Evolutionary conservation across 53 echinoderm and acorn worm genomes (phyloP).

Genomic region (Apostichopus leukothele): DNA sequence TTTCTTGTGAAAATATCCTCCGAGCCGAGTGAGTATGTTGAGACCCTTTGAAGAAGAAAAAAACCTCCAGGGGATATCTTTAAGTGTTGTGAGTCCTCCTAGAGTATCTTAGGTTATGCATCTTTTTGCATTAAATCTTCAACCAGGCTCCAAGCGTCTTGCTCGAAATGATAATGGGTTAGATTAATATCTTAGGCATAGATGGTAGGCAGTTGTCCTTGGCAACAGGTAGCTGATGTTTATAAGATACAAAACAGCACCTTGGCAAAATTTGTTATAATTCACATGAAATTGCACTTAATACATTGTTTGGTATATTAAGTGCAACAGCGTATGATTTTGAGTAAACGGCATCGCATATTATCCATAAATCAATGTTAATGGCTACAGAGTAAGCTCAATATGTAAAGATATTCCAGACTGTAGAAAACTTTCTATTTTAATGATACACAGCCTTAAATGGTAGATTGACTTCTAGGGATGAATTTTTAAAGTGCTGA

Average conservation of each 20-base stretch:
- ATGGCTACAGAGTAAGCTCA: too few relatives aligned
- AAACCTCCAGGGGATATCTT: conserved; percentile 25
- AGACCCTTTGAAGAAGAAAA: not conserved
- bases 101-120: conserved; percentile 8
- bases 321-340: too few relatives aligned
- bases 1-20: conserved; percentile 21
- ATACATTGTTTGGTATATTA: too few relatives aligned
- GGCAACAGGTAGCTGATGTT: conserved; percentile 23
- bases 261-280: too few relatives aligned
- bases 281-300: too few relatives aligned
- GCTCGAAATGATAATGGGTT: not conserved
- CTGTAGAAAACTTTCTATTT: too few relatives aligned
- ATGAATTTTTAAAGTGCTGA: too few relatives aligned
- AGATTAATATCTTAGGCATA: not conserved
- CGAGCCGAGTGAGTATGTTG: not conserved
- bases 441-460: too few relatives aligned
- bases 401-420: too few relatives aligned
- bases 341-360: too few relatives aligned
- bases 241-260: not conserved
- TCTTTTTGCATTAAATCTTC: not conserved
- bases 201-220: conserved; percentile 10
- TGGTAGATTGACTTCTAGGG: too few relatives aligned
- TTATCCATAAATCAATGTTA: too few relatives aligned
- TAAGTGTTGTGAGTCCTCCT: conserved; percentile 37
- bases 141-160: not conserved